These are phyloP conservation scores for Taurulus bubalis DNA, from an alignment of 2,113 vertebrate species.

Conservation along the genomic window DNA sequence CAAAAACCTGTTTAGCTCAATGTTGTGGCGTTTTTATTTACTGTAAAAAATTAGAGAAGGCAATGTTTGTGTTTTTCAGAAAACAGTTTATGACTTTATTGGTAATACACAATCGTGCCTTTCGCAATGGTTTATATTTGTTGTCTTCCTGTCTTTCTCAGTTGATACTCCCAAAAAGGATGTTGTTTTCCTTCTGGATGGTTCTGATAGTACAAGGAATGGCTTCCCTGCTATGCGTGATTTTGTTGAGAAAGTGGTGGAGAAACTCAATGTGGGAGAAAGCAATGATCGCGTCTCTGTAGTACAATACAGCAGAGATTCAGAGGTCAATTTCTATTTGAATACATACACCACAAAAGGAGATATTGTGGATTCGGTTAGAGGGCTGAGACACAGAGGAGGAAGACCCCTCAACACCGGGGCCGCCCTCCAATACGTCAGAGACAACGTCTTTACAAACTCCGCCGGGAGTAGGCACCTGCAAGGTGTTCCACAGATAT, in stretches of 20 bases:
- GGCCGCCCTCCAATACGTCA: constrained; percentile 79
- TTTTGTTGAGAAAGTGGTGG: constrained; percentile 54
- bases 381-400: constrained; percentile 49
- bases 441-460: constrained; percentile 82
- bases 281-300: constrained; percentile 63
- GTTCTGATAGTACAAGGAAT: constrained; percentile 31
- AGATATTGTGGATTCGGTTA: constrained; percentile 59
- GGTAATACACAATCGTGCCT: not conserved
- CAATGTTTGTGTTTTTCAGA: not conserved
- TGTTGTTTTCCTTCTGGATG: constrained; percentile 1
- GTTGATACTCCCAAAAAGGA: not conserved
- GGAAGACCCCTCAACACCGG: constrained; percentile 84
- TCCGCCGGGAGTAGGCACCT: constrained; percentile 85
- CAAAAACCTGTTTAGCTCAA: not conserved
- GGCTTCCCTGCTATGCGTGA: constrained; percentile 60
- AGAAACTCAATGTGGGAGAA: constrained; percentile 46
- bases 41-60: not conserved
- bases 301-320: constrained; percentile 68
- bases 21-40: not conserved
- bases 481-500: constrained; percentile 84
- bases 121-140: not conserved
- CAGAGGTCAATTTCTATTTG: constrained; percentile 57
- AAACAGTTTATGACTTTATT: not conserved
- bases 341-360: constrained; percentile 48
- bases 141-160: not conserved